phyloP scores from a whole-genome alignment of 2,113 vertebrate species.

The Motacilla tschutschensis region DNA sequence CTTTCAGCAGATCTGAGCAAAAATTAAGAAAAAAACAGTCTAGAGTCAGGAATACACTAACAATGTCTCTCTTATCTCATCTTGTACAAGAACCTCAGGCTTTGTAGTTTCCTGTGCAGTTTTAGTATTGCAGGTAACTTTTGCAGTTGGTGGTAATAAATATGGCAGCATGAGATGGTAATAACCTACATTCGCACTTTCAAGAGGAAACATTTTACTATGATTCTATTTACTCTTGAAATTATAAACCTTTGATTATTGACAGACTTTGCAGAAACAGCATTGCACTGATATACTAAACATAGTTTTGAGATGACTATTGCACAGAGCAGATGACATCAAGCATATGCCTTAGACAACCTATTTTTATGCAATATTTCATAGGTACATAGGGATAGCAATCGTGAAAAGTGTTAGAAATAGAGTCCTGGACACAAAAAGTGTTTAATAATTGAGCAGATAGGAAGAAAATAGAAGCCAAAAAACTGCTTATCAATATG shows the following conservation, averaged over 20 bases:
- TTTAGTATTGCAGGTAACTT: conserved; percentile 37
- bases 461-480: not conserved
- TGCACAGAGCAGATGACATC: not conserved
- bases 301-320: not conserved
- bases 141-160: conserved; percentile 6
- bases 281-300: not conserved
- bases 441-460: not conserved
- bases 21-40: not conserved
- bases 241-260: conserved; percentile 22
- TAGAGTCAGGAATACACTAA: not conserved
- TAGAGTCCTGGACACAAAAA: not conserved
- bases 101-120: not conserved
- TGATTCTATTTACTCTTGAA: not conserved
- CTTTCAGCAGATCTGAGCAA: not conserved
- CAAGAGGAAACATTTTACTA: not conserved
- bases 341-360: not conserved
- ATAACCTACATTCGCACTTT: conserved; percentile 26
- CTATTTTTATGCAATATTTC: not conserved
- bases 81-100: not conserved
- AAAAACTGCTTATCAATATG: not conserved
- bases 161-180: conserved; percentile 1
- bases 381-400: not conserved
- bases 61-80: not conserved
- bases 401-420: not conserved
- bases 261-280: not conserved